These are phyloP conservation scores for Percopsis omiscomaycus DNA, from an alignment of 2,797 vertebrate species.

Conservation along the genomic window DNA sequence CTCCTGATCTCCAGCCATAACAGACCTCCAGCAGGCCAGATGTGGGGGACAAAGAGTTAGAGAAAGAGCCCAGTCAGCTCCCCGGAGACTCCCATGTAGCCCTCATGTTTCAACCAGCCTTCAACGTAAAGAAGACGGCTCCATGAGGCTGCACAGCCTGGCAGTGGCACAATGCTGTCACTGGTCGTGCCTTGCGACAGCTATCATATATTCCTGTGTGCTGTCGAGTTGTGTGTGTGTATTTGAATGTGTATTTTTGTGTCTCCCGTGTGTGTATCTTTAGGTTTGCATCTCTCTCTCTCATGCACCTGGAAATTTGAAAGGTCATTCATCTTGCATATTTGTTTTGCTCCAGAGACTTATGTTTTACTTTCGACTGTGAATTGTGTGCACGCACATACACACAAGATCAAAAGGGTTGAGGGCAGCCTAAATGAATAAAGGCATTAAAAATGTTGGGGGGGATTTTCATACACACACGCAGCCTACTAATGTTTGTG, in stretches of 20 bases:
- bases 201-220: background rate
- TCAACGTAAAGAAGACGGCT: slow-evolving; percentile 42
- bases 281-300: slow-evolving; percentile 4
- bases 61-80: slow-evolving; percentile 63
- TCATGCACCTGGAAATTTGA: background rate
- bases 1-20: slow-evolving; percentile 35
- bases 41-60: slow-evolving; percentile 59
- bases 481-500: background rate
- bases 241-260: slow-evolving; percentile 15
- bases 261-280: background rate
- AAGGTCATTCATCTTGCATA: slow-evolving; percentile 1
- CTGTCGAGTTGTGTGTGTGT: slow-evolving; percentile 5
- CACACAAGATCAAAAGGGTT: slow-evolving; percentile 4
- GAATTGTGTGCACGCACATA: slow-evolving; percentile 9
- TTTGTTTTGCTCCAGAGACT: slow-evolving; percentile 14
- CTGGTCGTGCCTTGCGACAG: slow-evolving; percentile 28
- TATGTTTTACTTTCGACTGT: background rate
- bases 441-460: background rate
- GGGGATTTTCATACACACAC: background rate
- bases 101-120: slow-evolving; percentile 50
- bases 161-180: slow-evolving; percentile 47
- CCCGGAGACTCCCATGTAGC: slow-evolving; percentile 45
- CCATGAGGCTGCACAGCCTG: slow-evolving; percentile 28
- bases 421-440: slow-evolving; percentile 3
- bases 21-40: slow-evolving; percentile 51